Conservation (phyloP, 2,113 vertebrate species). For the Oxygymnocypris stewartii region DNA sequence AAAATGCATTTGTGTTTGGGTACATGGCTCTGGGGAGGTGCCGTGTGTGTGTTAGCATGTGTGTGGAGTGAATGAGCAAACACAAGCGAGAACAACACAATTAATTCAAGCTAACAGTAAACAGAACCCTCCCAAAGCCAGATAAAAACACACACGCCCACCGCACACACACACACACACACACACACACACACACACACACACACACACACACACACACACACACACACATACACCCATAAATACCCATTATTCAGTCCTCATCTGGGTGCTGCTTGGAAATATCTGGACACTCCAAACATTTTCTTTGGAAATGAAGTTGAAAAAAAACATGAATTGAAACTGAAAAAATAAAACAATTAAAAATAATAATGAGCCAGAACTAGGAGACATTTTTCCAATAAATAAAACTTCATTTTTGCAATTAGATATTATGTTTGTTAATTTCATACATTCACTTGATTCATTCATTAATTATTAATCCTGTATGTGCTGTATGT, state of each 20-base stretch:
- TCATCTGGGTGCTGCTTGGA: constrained; percentile 3
- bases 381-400: background rate
- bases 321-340: background rate
- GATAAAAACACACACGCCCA: constrained; percentile 29
- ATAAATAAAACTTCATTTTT: constrained; percentile 6
- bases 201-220: no score
- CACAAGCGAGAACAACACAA: constrained; percentile 3
- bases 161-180: constrained; percentile 18
- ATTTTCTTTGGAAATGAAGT: constrained; percentile 2
- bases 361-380: background rate
- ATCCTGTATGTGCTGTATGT: background rate
- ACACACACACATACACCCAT: background rate
- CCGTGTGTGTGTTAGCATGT: constrained; percentile 11
- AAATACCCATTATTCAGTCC: constrained; percentile 3
- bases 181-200: no score
- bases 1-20: constrained; percentile 38
- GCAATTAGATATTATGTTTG: background rate
- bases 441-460: background rate
- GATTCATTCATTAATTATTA: background rate
- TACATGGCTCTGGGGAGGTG: constrained; percentile 46
- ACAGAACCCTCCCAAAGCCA: constrained; percentile 13
- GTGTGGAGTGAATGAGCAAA: constrained; percentile 29
- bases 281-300: constrained; percentile 9
- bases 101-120: constrained; percentile 34
- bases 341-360: no score